These are phyloP conservation scores for Heliocidaris tuberculata DNA, from an alignment of 35 echinoderm and acorn worm species.

Conservation along the genomic window DNA sequence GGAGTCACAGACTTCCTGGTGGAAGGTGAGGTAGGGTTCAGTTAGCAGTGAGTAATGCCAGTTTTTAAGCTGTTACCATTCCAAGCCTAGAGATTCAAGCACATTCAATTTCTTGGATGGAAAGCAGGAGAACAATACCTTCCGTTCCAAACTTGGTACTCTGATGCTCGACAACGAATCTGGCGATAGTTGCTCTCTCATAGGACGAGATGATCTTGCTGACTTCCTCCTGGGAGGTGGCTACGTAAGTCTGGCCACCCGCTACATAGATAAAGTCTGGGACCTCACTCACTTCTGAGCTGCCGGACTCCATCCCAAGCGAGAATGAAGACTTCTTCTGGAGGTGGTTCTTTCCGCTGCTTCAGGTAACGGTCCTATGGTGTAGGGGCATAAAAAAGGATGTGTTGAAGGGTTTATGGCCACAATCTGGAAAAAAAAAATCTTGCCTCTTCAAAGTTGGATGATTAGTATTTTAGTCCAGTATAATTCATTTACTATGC, in stretches of 20 bases:
- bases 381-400: too few relatives aligned
- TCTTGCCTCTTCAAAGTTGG: too few relatives aligned
- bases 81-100: too few relatives aligned
- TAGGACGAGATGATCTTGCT: not conserved
- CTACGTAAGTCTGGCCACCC: not conserved
- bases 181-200: not conserved
- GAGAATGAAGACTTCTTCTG: not conserved
- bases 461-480: too few relatives aligned
- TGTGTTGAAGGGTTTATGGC: too few relatives aligned
- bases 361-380: not conserved
- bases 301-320: not conserved
- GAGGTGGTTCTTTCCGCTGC: not conserved
- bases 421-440: too few relatives aligned
- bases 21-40: too few relatives aligned
- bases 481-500: too few relatives aligned
- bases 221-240: not conserved
- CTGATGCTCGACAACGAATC: not conserved
- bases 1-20: too few relatives aligned
- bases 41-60: too few relatives aligned
- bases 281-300: not conserved
- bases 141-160: not conserved
- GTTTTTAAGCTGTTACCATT: too few relatives aligned
- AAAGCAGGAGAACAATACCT: not conserved
- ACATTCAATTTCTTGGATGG: too few relatives aligned
- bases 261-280: not conserved